Conservation (phyloP, 2,888 invertebrate species). For the Ichneumoninae sp. region DNA sequence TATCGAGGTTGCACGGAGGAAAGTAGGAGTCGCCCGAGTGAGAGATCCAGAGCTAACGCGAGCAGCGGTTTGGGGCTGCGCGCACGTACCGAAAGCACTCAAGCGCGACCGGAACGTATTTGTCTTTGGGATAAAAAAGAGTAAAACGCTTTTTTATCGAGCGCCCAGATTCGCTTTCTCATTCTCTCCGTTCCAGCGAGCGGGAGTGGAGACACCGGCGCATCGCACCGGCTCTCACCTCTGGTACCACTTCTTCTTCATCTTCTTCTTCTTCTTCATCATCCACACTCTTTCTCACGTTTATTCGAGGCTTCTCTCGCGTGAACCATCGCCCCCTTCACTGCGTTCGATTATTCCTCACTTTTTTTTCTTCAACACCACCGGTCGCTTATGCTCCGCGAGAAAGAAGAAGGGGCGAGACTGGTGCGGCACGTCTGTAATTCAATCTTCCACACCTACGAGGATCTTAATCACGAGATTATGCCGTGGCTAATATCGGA, state of each 20-base stretch:
- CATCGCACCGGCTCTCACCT: constrained; percentile 33
- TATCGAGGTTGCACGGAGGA: constrained; percentile 24
- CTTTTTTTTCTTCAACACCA: background rate
- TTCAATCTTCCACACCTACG: constrained; percentile 77
- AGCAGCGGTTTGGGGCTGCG: constrained; percentile 11
- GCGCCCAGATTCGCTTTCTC: constrained; percentile 49
- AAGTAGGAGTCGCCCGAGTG: background rate
- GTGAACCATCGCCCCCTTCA: constrained; percentile 17
- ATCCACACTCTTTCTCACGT: constrained; percentile 40
- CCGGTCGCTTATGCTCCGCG: background rate
- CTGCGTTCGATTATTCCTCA: constrained; percentile 16
- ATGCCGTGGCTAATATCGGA: constrained; percentile 73
- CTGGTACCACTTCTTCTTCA: constrained; percentile 27
- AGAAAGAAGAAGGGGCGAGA: constrained; percentile 8
- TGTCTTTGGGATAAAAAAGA: constrained; percentile 55
- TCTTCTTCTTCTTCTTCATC: constrained; percentile 24
- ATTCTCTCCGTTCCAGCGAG: constrained; percentile 12
- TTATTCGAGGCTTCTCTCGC: constrained; percentile 34
- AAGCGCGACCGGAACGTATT: constrained; percentile 52
- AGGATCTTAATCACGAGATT: constrained; percentile 78
- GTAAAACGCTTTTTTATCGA: constrained; percentile 56
- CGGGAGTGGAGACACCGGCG: constrained; percentile 10
- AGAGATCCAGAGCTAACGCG: constrained; percentile 27
- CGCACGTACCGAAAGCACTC: constrained; percentile 56
- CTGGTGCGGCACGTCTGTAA: constrained; percentile 70